Evolutionary conservation across 2,797 vertebrate species (phyloP).

Genomic region (Limosa lapponica): DNA sequence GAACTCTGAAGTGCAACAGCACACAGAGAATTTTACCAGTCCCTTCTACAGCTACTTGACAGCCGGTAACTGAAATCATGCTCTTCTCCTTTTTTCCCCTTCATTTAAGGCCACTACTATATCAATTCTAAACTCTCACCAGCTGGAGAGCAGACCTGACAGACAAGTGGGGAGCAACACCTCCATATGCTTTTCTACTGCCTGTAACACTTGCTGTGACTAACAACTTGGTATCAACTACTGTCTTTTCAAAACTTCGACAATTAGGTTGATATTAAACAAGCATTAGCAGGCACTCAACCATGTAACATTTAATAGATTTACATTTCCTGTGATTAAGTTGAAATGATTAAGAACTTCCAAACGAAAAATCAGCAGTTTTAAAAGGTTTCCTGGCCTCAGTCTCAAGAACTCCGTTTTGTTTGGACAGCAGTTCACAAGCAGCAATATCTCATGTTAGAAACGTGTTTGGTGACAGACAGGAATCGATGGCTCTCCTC

Average conservation of each 20-base stretch:
- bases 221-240: accelerated
- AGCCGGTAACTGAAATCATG: background rate
- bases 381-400: background rate
- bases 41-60: background rate
- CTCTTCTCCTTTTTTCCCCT: background rate
- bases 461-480: background rate
- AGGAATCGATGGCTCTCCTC: accelerated
- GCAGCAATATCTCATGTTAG: accelerated
- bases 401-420: background rate
- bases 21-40: background rate
- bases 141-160: background rate
- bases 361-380: background rate
- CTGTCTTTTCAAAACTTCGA: background rate
- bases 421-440: background rate
- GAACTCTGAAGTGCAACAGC: background rate
- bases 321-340: background rate
- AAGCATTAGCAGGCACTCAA: background rate
- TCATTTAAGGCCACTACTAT: background rate
- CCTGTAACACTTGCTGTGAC: accelerated
- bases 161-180: accelerated
- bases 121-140: background rate
- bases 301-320: background rate
- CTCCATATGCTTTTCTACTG: background rate
- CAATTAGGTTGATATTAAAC: background rate
- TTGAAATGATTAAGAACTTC: background rate